Evolutionary conservation across 2,113 vertebrate species (phyloP), one percentile per base, ranked within the genome.

Genomic region (Boulengeromyrus knoepffleri): DNA sequence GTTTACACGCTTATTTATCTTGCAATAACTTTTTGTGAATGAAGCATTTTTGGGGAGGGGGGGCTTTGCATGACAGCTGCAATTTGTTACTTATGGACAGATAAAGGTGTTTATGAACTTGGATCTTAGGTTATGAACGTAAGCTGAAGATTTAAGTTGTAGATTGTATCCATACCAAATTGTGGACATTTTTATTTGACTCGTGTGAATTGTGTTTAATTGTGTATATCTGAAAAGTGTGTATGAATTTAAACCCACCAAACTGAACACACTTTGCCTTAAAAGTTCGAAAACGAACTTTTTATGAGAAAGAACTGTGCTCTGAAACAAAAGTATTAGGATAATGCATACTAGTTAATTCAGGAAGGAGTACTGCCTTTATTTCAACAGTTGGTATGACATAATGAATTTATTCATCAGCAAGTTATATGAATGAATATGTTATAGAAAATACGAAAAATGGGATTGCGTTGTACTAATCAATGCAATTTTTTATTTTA

Each of bases 261-360:
- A 96, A 96, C 95, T 92, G 94, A 95, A 95, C 96, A 96, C 95
- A 96, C 96, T 95, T 96, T 96, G 96, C 96, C 96, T 96, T 96
- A 96, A 94, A 96, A 95, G 95, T 96, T 95, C 95, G 92, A 94
- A 91, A 91, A 92, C 92, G 96, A 95, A 94, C 95, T 95, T 96
- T 95, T 93, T 93, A 90, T 95, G 94, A 95, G 95, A 95, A 93
- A 95, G 94, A 96, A 96, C 95, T 95, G 95, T 96, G 96, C 95
- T 95, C 94, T 95, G 95, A 95, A 95, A 95, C 94, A 95, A 85
- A 90, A 90, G 93, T 95, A 95, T 95, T 94, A 94, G 92, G 95
- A 95, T 93, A 95, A 95, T 95, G 95, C 95, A 96, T 95, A 95
- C 93, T 94, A 95, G 94, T 92, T 92, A 53, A 91, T 89, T 94